A percentile compares a stretch with the other conserved stretches of the same genome.
Evolutionary conservation across 2,797 vertebrate genomes (phyloP).

Genomic region (Crypturellus tataupa): DNA sequence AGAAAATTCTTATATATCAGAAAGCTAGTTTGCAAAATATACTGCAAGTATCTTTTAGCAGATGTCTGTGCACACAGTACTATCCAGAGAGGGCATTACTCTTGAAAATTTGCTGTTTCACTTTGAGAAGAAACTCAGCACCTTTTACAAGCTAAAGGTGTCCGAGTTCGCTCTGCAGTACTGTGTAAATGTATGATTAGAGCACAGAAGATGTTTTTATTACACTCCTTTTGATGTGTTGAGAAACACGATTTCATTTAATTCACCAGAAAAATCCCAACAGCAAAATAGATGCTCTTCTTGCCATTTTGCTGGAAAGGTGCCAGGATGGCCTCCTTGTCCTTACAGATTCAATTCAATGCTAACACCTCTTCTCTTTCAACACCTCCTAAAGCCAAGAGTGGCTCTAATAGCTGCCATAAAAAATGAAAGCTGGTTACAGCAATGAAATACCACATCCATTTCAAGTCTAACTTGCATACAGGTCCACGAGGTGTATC

Average conservation of each 20-base stretch:
- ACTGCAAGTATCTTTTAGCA: background rate
- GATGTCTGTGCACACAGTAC: rapidly evolving
- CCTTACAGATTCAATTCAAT: background rate
- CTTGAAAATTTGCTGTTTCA: rapidly evolving
- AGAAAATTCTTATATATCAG: background rate
- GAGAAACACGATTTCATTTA: background rate
- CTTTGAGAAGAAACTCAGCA: background rate
- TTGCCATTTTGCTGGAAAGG: background rate
- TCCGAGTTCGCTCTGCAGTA: background rate
- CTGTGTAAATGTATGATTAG: background rate
- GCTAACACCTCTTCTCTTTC: background rate
- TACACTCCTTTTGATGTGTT: background rate
- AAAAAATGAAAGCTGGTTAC: conserved; percentile 1
- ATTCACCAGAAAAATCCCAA: background rate
- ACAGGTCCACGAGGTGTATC: background rate
- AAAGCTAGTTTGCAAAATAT: background rate
- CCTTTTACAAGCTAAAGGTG: background rate
- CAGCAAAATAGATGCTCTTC: background rate
- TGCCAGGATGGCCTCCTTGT: background rate
- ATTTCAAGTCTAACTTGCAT: background rate
- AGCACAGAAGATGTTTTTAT: background rate
- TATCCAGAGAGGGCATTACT: background rate
- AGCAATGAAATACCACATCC: background rate
- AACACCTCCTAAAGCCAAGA: background rate
- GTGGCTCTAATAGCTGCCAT: background rate